Conservation (phyloP, 2,888 invertebrate species). For the Drosophila mercatorum region DNA sequence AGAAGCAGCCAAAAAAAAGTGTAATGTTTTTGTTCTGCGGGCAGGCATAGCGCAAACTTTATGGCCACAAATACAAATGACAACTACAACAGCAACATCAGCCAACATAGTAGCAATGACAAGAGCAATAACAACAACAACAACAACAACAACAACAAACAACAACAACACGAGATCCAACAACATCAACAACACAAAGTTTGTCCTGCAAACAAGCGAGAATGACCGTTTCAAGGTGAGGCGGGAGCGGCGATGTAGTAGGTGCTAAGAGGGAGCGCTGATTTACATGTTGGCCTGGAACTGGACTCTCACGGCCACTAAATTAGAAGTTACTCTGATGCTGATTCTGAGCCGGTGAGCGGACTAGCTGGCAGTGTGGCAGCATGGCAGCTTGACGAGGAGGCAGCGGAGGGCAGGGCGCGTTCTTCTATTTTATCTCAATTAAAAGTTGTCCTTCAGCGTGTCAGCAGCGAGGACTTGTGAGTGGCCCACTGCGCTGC, state of each 20-base stretch:
- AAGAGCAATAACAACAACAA: conserved; percentile 35
- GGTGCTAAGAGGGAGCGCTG: conserved; percentile 68
- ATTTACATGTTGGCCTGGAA: conserved; percentile 70
- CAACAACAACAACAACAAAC: conserved; percentile 21
- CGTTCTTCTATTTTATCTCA: conserved; percentile 73
- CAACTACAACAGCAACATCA: conserved; percentile 49
- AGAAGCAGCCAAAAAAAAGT: conserved; percentile 3
- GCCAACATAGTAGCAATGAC: conserved; percentile 28
- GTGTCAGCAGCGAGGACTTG: conserved; percentile 61
- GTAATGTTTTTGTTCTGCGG: conserved; percentile 58
- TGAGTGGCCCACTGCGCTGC: conserved; percentile 42
- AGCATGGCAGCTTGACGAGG: background rate
- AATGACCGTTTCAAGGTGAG: conserved; percentile 20
- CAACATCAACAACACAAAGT: conserved; percentile 59
- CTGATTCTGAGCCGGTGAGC: conserved; percentile 62
- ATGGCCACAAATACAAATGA: conserved; percentile 75
- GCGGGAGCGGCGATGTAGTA: conserved; percentile 26
- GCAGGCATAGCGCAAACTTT: conserved; percentile 63
- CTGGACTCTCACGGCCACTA: conserved; percentile 75
- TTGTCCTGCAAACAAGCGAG: conserved; percentile 63
- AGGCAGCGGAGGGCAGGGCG: conserved; percentile 11
- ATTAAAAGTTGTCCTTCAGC: conserved; percentile 80
- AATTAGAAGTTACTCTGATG: conserved; percentile 80
- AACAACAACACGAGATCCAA: conserved; percentile 23
- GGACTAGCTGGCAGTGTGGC: background rate